Conservation (phyloP, 2,797 vertebrate species). For the Cossypha dichroa region DNA sequence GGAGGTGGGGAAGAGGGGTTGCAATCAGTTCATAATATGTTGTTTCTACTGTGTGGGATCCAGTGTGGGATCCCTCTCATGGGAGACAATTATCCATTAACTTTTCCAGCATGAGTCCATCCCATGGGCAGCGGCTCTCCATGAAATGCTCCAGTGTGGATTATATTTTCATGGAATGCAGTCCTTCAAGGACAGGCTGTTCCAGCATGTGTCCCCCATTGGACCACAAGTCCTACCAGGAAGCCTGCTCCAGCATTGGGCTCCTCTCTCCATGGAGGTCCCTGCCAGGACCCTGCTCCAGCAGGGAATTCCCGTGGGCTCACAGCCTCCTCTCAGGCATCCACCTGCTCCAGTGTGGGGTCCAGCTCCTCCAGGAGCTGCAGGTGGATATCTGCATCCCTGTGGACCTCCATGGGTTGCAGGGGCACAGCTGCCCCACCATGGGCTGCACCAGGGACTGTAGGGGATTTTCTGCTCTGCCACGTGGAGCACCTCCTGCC, state of each 20-base stretch:
- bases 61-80: fast-evolving
- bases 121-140: neutral
- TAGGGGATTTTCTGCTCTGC: neutral
- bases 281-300: neutral
- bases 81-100: too few relatives aligned
- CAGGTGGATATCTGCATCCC: too few relatives aligned
- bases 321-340: neutral
- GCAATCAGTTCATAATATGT: fast-evolving
- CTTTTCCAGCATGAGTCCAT: neutral
- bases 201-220: neutral
- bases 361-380: neutral
- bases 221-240: neutral
- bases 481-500: fast-evolving
- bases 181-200: neutral
- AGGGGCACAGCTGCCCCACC: neutral
- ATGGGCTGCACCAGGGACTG: fast-evolving
- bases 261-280: fast-evolving
- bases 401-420: neutral
- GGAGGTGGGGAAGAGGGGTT: neutral
- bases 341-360: neutral
- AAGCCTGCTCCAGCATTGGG: neutral
- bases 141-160: neutral
- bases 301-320: fast-evolving
- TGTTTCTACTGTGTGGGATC: neutral
- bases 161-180: neutral